Evolutionary conservation across 2,888 invertebrate genomes (phyloP), one percentile per base, ranked within the genome.

Genomic region (Charanyca ferruginea): DNA sequence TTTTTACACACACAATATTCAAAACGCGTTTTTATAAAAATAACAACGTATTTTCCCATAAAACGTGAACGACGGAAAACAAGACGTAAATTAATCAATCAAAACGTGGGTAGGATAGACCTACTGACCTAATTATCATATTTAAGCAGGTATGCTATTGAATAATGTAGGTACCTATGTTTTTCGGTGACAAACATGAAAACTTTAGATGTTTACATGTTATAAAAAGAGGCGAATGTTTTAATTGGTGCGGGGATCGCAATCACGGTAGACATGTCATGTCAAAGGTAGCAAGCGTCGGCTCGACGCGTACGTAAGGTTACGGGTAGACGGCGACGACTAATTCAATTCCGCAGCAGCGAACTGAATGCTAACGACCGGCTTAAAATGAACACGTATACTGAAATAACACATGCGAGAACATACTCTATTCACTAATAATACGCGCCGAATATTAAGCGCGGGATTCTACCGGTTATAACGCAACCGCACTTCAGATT

Each of bases 311-410:
- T 76, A 80, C 82, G 78, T 77, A 84, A 85, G 83, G 83, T 82
- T 77, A 81, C 83, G 78, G 77, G 79, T 79, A 83, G 83, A 81
- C 79, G 82, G 68, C 70, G 71, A 70, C 77, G 85, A 81, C 85
- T 89, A 88, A 89, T 89, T 89, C 87, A 89, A 89, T 88, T 83
- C 81, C 78, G 64, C 66, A 73, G 76, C 77, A 80, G 78, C 79
- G 85, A 81, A 81, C 88, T 79, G 88, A 89, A 89, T 89, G 84
- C 86, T 86, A 88, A 89, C 84, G 82, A 84, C 78, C 72, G 67
- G 79, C 83, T 85, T 85, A 83, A 85, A 83, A 83, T 84, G 83
- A 85, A 79, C 85, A 85, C 81, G 84, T 81, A 79, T 80, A 73
- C 74, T 80, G 77, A 84, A 85, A 84, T 85, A 80, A 79, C 81